phyloP scores from a whole-genome alignment of 2,888 invertebrate genomes.

The Chrysopilus asiliformis region DNA sequence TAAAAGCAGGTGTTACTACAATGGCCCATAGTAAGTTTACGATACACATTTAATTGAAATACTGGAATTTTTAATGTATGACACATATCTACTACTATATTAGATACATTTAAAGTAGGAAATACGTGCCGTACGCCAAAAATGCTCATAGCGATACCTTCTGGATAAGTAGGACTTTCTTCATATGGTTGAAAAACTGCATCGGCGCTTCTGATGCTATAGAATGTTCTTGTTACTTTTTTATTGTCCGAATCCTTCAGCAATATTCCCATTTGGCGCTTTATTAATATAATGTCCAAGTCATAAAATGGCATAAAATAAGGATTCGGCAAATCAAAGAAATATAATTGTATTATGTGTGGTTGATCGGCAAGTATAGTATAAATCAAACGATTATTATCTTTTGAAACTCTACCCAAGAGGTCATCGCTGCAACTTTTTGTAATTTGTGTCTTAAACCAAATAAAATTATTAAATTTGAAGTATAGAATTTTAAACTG shows the following conservation, averaged over 20 bases:
- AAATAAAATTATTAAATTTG: not conserved
- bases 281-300: constrained; percentile 1
- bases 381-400: not conserved
- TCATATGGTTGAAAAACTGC: too few relatives aligned
- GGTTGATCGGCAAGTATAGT: not conserved
- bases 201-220: not conserved
- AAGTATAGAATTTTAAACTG: not conserved
- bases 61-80: too few relatives aligned
- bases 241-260: constrained; percentile 3
- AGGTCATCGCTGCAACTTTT: not conserved
- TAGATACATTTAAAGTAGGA: too few relatives aligned
- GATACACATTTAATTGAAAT: too few relatives aligned
- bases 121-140: too few relatives aligned
- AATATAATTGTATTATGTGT: not conserved
- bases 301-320: constrained; percentile 7
- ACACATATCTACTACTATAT: too few relatives aligned
- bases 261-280: constrained; percentile 8
- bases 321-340: constrained; percentile 1
- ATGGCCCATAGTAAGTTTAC: not conserved
- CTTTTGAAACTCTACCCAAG: not conserved
- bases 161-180: too few relatives aligned
- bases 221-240: constrained; percentile 3
- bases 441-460: not conserved
- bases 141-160: too few relatives aligned
- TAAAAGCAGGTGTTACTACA: not conserved